Evolutionary conservation across 1,140 invertebrate species (phyloP), one percentile per base, ranked within the genome.

Genomic region (Macrobrachium rosenbergii): DNA sequence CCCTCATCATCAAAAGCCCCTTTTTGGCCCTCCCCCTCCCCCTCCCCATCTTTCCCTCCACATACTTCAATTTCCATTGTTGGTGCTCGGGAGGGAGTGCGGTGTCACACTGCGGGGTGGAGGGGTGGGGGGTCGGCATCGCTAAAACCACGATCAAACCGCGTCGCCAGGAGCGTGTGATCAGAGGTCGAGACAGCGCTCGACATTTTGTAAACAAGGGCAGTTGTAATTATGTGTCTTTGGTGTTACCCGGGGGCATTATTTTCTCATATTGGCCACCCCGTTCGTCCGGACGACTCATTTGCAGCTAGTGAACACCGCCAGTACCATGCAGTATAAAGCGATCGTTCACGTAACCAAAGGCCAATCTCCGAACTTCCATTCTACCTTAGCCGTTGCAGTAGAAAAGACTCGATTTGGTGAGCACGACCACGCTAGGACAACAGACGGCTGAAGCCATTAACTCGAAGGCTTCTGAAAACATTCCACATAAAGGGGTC

Each of bases 181-280:
- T 87, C 84, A 81, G 77, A 64, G 84, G 77, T 75, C 77, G 67
- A 72, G 84, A 87, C 73, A 67, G 52, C 52, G 52, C 43, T 73
- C 69, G 84, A 87, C 84, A 87, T 87, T 87, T 87, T 87, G 84
- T 87, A 80, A 87, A 87, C 84, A 87, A 52, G 64, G 73, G 75
- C 84, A 80, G 63, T 43, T 80, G 77, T 87, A 87, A 87, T 86
- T 86, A 86, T 80, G 83, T 80, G 43, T 37, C 78, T 73, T 12
- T 59, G 37, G 52, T 52, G 52, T n/a, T 62, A 58, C 19, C 83
- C 83, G 19, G 43, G 67, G 69, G 84, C n/a, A 63, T 58, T 75
- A 81, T 81, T 87, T 80, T 81, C 84, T 87, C 84, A 87, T 87
- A 87, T 87, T 87, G 84, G 64, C 67, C 78, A 87, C 84, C 52